Conservation (phyloP, 2,888 invertebrate species). For the Chorisops tibialis region DNA sequence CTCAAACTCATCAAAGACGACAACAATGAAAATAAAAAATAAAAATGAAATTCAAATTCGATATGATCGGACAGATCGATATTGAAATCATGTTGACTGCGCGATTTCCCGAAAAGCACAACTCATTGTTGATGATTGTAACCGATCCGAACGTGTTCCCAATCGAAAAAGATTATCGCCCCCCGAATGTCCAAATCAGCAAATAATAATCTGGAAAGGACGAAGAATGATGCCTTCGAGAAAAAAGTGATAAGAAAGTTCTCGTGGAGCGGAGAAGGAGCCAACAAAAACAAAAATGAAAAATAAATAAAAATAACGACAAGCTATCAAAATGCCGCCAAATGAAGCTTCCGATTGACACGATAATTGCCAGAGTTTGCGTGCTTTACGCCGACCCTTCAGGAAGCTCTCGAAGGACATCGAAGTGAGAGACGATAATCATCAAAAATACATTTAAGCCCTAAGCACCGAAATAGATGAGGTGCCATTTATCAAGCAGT, state of each 20-base stretch:
- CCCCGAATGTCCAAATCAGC: conserved; percentile 1
- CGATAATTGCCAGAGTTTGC: conserved; percentile 5
- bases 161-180: conserved; percentile 8
- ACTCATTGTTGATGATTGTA: conserved; percentile 11
- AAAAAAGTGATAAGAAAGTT: conserved; percentile 11
- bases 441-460: conserved; percentile 16
- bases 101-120: conserved; percentile 1
- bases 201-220: conserved; percentile 21
- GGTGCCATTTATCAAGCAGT: conserved; percentile 32
- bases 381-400: not conserved
- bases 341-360: conserved; percentile 18
- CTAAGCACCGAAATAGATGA: conserved; percentile 23
- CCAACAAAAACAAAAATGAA: too few relatives aligned
- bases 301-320: not conserved
- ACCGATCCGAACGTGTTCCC: not conserved
- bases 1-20: conserved; percentile 7
- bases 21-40: conserved; percentile 14
- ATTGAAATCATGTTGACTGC: conserved; percentile 13
- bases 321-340: conserved; percentile 10
- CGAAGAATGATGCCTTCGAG: not conserved
- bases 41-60: conserved; percentile 15
- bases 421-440: conserved; percentile 5
- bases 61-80: conserved; percentile 8
- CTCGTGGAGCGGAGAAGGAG: too few relatives aligned
- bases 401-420: not conserved